A percentile compares a stretch with the other conserved stretches of the same genome.
Conservation (phyloP, 2,797 vertebrate genomes). For the Petrocephalus schoutedeni region DNA sequence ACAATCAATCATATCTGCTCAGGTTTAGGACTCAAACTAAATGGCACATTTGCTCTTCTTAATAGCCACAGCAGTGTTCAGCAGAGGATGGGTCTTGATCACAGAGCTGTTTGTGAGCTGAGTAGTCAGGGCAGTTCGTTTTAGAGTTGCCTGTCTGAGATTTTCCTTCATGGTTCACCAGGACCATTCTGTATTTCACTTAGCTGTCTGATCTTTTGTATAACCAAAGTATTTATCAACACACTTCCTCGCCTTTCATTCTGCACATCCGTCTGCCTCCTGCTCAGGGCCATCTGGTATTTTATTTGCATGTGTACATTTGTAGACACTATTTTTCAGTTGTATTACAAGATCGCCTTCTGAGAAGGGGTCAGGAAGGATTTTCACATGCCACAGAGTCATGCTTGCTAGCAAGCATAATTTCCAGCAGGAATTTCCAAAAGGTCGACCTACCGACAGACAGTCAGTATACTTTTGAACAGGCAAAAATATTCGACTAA, state of each 20-base stretch:
- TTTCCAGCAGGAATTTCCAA: background rate
- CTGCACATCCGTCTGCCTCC: background rate
- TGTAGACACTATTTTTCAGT: conserved; percentile 10
- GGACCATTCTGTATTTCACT: conserved; percentile 2
- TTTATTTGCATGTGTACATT: conserved; percentile 11
- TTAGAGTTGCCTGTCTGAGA: background rate
- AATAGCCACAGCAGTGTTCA: background rate
- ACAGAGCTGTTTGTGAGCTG: background rate
- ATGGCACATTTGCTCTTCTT: background rate
- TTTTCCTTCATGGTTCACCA: conserved; percentile 4
- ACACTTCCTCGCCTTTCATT: background rate
- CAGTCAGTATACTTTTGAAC: background rate
- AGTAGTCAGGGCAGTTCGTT: background rate
- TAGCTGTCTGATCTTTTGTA: conserved; percentile 9
- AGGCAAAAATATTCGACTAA: background rate
- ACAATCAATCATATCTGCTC: background rate
- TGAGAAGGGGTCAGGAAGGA: conserved; percentile 7
- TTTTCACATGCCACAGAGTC: background rate
- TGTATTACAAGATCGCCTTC: conserved; percentile 15
- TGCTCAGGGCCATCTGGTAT: background rate
- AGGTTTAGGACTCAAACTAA: background rate
- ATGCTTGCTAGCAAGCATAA: background rate
- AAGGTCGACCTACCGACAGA: background rate
- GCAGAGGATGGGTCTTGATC: background rate
- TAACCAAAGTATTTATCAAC: conserved; percentile 14